Conservation (phyloP, 1,140 invertebrate genomes). For the Lepidotrigona ventralis region DNA sequence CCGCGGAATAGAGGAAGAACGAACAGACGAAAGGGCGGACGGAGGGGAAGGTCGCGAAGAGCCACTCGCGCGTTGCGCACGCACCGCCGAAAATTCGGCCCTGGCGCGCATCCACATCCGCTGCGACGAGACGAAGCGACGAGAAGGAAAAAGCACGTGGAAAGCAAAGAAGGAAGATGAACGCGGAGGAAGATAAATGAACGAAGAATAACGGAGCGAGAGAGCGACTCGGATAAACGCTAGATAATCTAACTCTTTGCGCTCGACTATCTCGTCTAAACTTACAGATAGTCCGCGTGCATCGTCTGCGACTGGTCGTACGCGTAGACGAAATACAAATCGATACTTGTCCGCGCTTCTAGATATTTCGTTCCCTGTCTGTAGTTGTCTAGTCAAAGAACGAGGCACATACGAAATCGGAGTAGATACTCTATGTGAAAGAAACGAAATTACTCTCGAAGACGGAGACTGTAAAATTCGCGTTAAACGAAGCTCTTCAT, state of each 20-base stretch:
- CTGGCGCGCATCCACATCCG: conserved; percentile 12
- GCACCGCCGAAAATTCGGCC: conserved; percentile 51
- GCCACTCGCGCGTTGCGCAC: conserved; percentile 42
- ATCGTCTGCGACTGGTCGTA: too few species aligned
- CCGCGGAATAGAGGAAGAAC: background rate
- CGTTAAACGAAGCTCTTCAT: too few species aligned
- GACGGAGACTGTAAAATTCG: too few species aligned
- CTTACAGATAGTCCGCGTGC: too few species aligned
- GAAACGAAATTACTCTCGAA: too few species aligned
- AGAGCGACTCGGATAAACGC: background rate
- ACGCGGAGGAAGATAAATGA: background rate
- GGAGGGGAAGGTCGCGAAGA: conserved; percentile 32
- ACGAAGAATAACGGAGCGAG: background rate
- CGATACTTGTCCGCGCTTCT: too few species aligned
- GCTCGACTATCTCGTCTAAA: too few species aligned
- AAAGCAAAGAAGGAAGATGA: background rate
- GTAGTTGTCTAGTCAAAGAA: too few species aligned
- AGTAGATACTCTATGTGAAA: too few species aligned
- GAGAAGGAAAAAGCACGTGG: background rate
- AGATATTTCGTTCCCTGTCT: too few species aligned
- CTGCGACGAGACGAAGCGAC: background rate
- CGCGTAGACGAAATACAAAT: too few species aligned
- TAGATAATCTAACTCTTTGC: background rate
- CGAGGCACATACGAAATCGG: too few species aligned
- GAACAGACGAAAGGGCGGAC: conserved; percentile 23